phyloP scores from a whole-genome alignment of 30 jellyfish, hydroid and myxozoan species.

The Turritopsis rubra region DNA sequence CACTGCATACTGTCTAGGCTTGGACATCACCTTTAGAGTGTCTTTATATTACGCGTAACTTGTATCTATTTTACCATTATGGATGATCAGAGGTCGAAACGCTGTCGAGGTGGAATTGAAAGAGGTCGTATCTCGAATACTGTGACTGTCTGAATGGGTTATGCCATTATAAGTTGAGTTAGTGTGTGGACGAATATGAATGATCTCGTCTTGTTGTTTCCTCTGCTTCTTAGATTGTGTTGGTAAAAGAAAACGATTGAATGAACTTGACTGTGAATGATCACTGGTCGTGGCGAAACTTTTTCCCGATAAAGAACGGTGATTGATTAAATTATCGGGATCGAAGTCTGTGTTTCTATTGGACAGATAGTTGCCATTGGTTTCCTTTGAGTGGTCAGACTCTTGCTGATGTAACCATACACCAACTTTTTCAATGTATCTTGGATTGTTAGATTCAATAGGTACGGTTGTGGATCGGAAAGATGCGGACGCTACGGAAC shows the following conservation, averaged over 20 bases:
- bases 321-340: background rate
- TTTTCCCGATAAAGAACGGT: constrained; percentile 28
- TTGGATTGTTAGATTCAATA: constrained; percentile 18
- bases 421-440: constrained; percentile 87
- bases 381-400: constrained; percentile 5
- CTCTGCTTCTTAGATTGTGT: constrained; percentile 18
- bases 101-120: constrained; percentile 8
- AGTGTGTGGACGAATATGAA: background rate
- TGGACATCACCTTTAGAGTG: too few relatives aligned
- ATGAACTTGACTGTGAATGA: constrained; percentile 33
- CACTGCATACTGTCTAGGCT: too few relatives aligned
- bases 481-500: constrained; percentile 19
- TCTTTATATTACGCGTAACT: background rate
- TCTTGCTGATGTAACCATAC: constrained; percentile 85
- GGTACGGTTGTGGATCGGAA: constrained; percentile 20
- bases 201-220: background rate
- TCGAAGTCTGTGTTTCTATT: background rate
- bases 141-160: background rate
- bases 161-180: background rate
- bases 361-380: constrained; percentile 10
- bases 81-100: background rate
- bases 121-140: background rate
- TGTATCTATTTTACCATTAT: background rate
- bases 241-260: constrained; percentile 31
- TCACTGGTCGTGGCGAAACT: constrained; percentile 31